A percentile compares a stretch with the other conserved stretches of the same genome.
Conservation (phyloP, 2,888 invertebrate species). For the Ellobium chinense region DNA sequence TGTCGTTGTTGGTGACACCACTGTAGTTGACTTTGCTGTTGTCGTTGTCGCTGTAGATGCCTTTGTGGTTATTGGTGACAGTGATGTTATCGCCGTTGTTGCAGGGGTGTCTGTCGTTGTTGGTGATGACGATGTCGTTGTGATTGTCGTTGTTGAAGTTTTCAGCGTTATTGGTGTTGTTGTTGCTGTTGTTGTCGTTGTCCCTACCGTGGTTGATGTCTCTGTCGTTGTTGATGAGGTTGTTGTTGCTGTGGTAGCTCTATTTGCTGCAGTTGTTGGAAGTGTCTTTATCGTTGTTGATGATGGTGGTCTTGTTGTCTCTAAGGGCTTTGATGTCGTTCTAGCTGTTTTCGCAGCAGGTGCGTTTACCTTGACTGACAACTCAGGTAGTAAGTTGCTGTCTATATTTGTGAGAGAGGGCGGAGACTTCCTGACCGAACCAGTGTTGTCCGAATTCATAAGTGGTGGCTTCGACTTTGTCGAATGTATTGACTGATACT, state of each 20-base stretch:
- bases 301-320: not conserved
- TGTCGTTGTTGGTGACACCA: not conserved
- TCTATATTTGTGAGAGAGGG: too few species aligned
- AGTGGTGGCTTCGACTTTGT: too few species aligned
- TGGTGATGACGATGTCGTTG: not conserved
- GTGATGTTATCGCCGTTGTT: not conserved
- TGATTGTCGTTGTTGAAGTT: not conserved
- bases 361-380: too few species aligned
- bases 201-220: not conserved
- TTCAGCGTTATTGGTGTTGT: not conserved
- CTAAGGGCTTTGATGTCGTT: not conserved
- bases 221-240: not conserved
- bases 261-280: not conserved
- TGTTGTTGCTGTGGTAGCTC: slow-evolving; percentile 7
- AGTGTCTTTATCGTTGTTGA: not conserved
- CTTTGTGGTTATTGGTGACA: not conserved
- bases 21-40: not conserved
- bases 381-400: too few species aligned
- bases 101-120: not conserved
- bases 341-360: not conserved
- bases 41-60: not conserved
- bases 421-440: too few species aligned
- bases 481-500: too few species aligned
- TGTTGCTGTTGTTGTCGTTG: not conserved
- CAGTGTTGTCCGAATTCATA: too few species aligned